These are phyloP conservation scores for Teleogryllus oceanicus DNA, from an alignment of 2,888 invertebrate genomes.

Conservation along the genomic window DNA sequence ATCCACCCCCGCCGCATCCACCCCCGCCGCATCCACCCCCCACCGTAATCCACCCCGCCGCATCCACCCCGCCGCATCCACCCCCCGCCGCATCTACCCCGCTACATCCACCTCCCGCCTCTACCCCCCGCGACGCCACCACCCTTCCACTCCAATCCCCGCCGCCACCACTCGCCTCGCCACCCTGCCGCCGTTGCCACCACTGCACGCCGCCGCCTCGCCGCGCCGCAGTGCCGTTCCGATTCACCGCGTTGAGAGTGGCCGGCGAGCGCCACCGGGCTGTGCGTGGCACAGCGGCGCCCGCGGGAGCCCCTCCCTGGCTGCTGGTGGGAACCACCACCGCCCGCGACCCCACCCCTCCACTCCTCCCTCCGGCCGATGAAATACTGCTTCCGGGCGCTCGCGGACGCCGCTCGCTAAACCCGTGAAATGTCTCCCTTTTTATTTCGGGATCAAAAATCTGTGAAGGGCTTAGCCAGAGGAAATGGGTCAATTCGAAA, in stretches of 20 bases:
- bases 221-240: background rate
- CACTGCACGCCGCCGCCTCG: background rate
- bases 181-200: background rate
- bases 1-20: too few species aligned
- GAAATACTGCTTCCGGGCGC: background rate
- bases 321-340: background rate
- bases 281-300: background rate
- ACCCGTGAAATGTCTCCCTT: conserved; percentile 1
- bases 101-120: background rate
- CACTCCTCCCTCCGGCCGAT: background rate
- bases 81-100: background rate
- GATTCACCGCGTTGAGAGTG: background rate
- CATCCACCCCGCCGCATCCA: too few species aligned
- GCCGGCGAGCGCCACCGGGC: background rate
- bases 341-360: background rate
- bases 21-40: too few species aligned
- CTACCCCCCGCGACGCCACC: background rate
- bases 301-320: background rate
- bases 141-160: background rate
- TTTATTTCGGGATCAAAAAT: background rate
- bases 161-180: background rate
- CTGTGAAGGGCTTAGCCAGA: background rate
- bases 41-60: background rate
- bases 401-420: background rate
- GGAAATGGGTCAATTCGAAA: conserved; percentile 5